Base-by-base conservation (phyloP, 1,140 invertebrate genomes). In the Pogonomyrmex californicus region DNA sequence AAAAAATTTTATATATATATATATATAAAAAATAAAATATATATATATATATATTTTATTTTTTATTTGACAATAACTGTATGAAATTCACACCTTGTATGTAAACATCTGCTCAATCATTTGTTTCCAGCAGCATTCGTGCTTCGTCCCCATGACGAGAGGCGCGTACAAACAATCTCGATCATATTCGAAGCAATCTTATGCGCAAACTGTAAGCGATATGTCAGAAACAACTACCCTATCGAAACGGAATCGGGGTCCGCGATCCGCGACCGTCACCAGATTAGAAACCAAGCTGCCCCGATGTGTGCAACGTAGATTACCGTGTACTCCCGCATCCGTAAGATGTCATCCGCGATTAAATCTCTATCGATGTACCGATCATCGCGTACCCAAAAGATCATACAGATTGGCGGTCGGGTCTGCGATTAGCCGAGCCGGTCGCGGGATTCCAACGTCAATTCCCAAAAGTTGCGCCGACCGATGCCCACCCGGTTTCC, bases 141-240 rank as follows among this genome's bases (percentile, higher is more conserved):
- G 51, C 66, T 30, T 7, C 41, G 89, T 91, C 47, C 70, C 90
- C 89, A 90, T 90, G 90, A 85, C 89, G 73, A 86, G 17, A 47
- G 1, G 4, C 14, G n/a, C 17, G 63, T 62, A 73, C 54, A 87
- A 90, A 85, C 82, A 58, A 73, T 62, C 23, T 54, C 56, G 9
- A 78, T 47, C 70, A 47, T 49, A 23, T 17, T 51, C 79, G 51
- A 75, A 76, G 47, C 12, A 41, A n/a, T 77, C 56, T 90, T 49
- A 77, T 60, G 70, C 23, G 62, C 71, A 85, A 60, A 0, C 12
- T 12, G 23, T 17, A 54, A 81, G 30, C 87, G 54, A 82, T 9
- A 93, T 93, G 93, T 78, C 90, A 86, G 90, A 93, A 88, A 90
- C 79, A 54, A 68, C 65, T 79, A 82, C 87, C 36, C 62, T 66